phyloP scores from a whole-genome alignment of 2,113 vertebrate genomes.

The Cygnus buccinator region DNA sequence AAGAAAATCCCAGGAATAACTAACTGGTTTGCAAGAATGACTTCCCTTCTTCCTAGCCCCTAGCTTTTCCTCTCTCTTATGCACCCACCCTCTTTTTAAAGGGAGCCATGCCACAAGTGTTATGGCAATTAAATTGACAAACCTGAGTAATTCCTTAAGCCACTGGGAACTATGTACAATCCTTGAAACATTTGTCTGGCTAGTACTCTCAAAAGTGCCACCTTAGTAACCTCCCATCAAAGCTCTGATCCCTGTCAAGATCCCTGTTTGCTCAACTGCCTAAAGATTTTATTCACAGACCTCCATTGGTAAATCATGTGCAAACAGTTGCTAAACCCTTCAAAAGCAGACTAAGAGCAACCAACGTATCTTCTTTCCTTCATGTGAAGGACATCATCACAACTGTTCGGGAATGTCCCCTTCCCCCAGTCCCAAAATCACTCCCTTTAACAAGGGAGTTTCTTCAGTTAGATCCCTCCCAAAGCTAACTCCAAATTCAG shows the following conservation, averaged over 20 bases:
- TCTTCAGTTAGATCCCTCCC: neutral
- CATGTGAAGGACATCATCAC: neutral
- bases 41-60: neutral
- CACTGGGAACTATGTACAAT: neutral
- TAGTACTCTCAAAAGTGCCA: neutral
- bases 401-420: neutral
- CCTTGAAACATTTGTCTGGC: neutral
- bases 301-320: neutral
- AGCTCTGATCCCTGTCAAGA: neutral
- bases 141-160: neutral
- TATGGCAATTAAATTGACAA: neutral
- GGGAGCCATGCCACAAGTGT: neutral
- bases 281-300: neutral
- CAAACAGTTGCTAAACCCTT: neutral
- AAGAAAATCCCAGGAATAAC: neutral
- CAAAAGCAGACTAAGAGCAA: neutral
- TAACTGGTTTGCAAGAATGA: neutral
- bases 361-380: neutral
- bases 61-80: neutral
- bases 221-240: neutral
- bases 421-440: neutral
- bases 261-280: slow-evolving; percentile 10
- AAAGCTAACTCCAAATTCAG: neutral
- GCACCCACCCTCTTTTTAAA: neutral
- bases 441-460: neutral